Percentiles rank a stretch among this genome's conserved stretches.
phyloP scores from a whole-genome alignment of 2,888 invertebrate species.

The Allacma fusca region DNA sequence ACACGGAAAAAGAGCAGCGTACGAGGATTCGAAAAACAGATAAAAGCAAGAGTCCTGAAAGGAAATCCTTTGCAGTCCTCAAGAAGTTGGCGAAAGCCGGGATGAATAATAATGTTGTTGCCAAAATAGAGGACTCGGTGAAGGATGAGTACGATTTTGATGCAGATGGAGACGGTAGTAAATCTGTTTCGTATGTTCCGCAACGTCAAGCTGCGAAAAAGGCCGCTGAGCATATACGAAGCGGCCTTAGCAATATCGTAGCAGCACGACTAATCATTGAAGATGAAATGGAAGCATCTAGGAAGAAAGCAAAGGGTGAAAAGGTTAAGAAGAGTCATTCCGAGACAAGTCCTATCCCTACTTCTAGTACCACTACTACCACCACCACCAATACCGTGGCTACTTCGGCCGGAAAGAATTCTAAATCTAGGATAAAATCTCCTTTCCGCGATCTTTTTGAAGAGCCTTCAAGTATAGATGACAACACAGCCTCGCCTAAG shows the following conservation, averaged over 20 bases:
- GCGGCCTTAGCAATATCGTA: slow-evolving; percentile 65
- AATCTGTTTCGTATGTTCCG: slow-evolving; percentile 81
- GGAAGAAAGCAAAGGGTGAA: slow-evolving; percentile 55
- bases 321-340: slow-evolving; percentile 17
- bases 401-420: slow-evolving; percentile 6
- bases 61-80: background rate
- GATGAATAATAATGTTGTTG: background rate
- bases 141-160: slow-evolving; percentile 70
- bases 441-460: slow-evolving; percentile 30
- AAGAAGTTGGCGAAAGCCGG: slow-evolving; percentile 18
- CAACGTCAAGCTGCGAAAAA: slow-evolving; percentile 91
- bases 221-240: slow-evolving; percentile 86
- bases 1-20: slow-evolving; percentile 20
- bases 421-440: slow-evolving; percentile 27
- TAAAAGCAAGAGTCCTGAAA: slow-evolving; percentile 25
- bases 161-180: slow-evolving; percentile 67
- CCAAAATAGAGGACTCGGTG: slow-evolving; percentile 4
- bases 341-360: slow-evolving; percentile 19
- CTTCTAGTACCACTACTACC: background rate
- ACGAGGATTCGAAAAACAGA: background rate
- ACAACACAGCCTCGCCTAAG: slow-evolving; percentile 34
- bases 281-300: slow-evolving; percentile 60
- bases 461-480: slow-evolving; percentile 19
- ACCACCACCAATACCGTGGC: slow-evolving; percentile 5
- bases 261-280: slow-evolving; percentile 60